These are phyloP conservation scores for Chauna torquata DNA, from an alignment of 2,113 vertebrate genomes.

Conservation along the genomic window DNA sequence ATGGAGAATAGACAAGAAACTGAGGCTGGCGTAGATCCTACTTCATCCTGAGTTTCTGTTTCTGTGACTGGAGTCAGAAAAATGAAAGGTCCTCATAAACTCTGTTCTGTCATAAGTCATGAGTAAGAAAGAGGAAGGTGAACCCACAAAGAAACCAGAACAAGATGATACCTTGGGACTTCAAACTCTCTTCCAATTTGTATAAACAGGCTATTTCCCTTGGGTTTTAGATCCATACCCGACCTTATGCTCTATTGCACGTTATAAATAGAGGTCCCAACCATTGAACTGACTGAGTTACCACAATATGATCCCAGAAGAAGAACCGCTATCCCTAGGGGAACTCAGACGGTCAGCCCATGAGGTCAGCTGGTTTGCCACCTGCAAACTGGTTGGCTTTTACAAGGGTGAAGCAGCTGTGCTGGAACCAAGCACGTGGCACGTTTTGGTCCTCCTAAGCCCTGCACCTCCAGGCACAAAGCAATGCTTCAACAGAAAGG, in stretches of 20 bases:
- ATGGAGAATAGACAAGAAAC: not conserved
- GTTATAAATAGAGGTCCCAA: not conserved
- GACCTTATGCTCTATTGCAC: not conserved
- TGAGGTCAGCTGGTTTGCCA: fast-evolving
- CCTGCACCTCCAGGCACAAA: not conserved
- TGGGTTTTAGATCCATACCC: not conserved
- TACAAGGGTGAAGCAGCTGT: not conserved
- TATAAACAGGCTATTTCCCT: not conserved
- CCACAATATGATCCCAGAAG: not conserved
- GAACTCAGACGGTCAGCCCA: not conserved
- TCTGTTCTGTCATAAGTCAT: constrained; percentile 11
- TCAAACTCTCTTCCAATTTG: constrained; percentile 7
- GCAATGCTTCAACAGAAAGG: not conserved
- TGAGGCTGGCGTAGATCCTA: not conserved
- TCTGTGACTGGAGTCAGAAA: constrained; percentile 9
- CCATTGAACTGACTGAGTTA: not conserved
- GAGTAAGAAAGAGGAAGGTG: not conserved
- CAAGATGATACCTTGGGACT: not conserved
- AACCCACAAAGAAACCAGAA: constrained; percentile 31
- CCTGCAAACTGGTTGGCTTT: not conserved
- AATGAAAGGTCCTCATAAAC: not conserved
- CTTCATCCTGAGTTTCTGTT: constrained; percentile 13
- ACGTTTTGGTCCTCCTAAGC: not conserved
- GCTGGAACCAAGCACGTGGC: not conserved
- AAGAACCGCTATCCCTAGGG: not conserved